Conservation (phyloP, 2,113 vertebrate genomes). For the Antidorcas marsupialis region DNA sequence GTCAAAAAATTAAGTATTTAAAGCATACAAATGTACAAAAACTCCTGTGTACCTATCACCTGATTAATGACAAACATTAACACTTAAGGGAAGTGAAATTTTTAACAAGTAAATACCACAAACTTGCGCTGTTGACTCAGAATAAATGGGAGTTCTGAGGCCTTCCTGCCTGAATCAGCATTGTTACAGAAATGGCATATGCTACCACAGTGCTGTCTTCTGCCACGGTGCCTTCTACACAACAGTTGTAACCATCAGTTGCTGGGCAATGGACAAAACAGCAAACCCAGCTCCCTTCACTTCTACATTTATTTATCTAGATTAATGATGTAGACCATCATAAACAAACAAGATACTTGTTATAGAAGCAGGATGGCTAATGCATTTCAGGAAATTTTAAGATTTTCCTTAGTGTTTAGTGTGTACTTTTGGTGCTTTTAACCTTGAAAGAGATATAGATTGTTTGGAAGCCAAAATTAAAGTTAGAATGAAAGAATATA, state of each 20-base stretch:
- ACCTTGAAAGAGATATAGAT: constrained; percentile 54
- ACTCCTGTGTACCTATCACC: neutral
- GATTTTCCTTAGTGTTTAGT: constrained; percentile 68
- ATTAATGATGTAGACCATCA: constrained; percentile 82
- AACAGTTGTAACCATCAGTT: constrained; percentile 72
- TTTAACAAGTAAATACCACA: neutral
- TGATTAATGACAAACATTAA: neutral
- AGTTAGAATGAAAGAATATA: constrained; percentile 56
- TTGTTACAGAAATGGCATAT: constrained; percentile 47
- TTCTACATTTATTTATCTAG: constrained; percentile 77
- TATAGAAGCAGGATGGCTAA: constrained; percentile 73
- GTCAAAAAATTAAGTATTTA: constrained; percentile 14
- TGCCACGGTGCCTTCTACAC: constrained; percentile 22
- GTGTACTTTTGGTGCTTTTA: constrained; percentile 71
- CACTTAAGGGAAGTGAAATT: neutral
- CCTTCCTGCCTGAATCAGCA: constrained; percentile 31
- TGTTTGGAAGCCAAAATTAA: constrained; percentile 74
- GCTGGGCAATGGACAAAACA: constrained; percentile 79
- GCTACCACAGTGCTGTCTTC: constrained; percentile 33
- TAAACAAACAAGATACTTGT: constrained; percentile 79
- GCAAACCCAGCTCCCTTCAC: constrained; percentile 78
- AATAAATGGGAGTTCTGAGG: constrained; percentile 34
- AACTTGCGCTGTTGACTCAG: constrained; percentile 5
- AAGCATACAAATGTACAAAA: neutral
- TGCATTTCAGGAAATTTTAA: constrained; percentile 79